phyloP scores from a whole-genome alignment of 1,140 invertebrate species.

The Cotesia glomerata region DNA sequence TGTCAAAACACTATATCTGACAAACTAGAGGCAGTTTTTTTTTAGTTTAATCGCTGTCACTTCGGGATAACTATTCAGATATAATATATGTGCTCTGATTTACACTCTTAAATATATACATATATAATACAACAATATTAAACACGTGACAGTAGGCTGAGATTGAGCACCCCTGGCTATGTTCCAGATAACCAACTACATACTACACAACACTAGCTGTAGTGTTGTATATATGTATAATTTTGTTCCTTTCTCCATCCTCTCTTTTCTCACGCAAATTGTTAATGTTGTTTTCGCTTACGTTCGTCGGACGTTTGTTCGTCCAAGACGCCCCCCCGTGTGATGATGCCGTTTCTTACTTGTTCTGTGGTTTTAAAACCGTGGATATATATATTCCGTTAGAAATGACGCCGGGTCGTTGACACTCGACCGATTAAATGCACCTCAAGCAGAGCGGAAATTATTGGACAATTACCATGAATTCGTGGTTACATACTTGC shows the following conservation, averaged over 20 bases:
- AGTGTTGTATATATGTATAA: background rate
- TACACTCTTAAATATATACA: no score
- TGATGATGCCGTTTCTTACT: slow-evolving; percentile 15
- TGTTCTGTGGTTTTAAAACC: slow-evolving; percentile 18
- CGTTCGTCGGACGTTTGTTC: background rate
- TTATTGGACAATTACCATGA: slow-evolving; percentile 29
- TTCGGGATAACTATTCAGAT: no score
- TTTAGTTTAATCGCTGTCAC: no score
- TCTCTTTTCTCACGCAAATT: slow-evolving; percentile 35
- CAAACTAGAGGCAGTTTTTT: no score
- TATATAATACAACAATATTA: slow-evolving; percentile 16
- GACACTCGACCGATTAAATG: slow-evolving; percentile 37
- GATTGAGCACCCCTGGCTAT: slow-evolving; percentile 53
- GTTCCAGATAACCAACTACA: slow-evolving; percentile 40
- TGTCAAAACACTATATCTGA: no score
- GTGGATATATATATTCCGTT: slow-evolving; percentile 31
- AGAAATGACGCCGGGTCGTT: slow-evolving; percentile 37
- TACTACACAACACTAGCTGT: background rate
- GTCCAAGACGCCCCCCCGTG: background rate
- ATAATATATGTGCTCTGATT: no score
- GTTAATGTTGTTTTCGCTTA: slow-evolving; percentile 28
- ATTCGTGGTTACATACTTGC: slow-evolving; percentile 3
- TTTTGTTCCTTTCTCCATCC: slow-evolving; percentile 32
- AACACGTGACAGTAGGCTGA: slow-evolving; percentile 44
- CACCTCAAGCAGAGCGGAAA: slow-evolving; percentile 37